Percentiles rank a stretch among this genome's conserved stretches.
These are phyloP conservation scores for Motacilla alba DNA, from an alignment of 2,113 vertebrate genomes.

Conservation along the genomic window DNA sequence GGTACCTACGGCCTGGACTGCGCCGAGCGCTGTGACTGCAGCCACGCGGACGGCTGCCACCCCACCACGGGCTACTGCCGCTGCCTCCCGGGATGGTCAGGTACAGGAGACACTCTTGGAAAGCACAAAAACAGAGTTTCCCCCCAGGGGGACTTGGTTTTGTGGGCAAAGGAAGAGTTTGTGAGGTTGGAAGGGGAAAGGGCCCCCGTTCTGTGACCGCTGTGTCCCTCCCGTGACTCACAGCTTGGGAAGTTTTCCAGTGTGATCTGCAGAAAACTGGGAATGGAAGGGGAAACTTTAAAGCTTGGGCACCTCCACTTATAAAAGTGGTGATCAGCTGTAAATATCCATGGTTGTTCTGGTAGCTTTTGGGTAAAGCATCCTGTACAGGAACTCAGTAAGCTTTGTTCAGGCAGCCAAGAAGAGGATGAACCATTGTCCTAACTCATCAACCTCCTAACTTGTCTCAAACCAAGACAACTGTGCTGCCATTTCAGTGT, in stretches of 20 bases:
- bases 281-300: background rate
- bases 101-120: constrained; percentile 57
- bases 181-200: background rate
- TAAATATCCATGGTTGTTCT: background rate
- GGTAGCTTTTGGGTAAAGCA: background rate
- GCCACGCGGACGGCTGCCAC: constrained; percentile 93
- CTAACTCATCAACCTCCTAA: background rate
- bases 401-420: background rate
- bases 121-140: background rate
- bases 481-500: background rate
- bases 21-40: constrained; percentile 92
- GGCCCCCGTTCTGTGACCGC: rapidly evolving
- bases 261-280: background rate
- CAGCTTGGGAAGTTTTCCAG: rapidly evolving
- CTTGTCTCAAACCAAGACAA: background rate
- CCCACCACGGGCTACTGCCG: constrained; percentile 89
- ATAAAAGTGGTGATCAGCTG: background rate
- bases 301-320: background rate
- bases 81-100: constrained; percentile 94
- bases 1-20: constrained; percentile 92
- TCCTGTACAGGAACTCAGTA: background rate
- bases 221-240: background rate
- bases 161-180: background rate
- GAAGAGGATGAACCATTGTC: background rate
- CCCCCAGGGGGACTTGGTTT: background rate